A percentile compares a stretch with the other conserved stretches of the same genome.
These are phyloP conservation scores for Microcebus ravelobensis DNA, from an alignment of 2,113 vertebrate genomes.

Conservation along the genomic window DNA sequence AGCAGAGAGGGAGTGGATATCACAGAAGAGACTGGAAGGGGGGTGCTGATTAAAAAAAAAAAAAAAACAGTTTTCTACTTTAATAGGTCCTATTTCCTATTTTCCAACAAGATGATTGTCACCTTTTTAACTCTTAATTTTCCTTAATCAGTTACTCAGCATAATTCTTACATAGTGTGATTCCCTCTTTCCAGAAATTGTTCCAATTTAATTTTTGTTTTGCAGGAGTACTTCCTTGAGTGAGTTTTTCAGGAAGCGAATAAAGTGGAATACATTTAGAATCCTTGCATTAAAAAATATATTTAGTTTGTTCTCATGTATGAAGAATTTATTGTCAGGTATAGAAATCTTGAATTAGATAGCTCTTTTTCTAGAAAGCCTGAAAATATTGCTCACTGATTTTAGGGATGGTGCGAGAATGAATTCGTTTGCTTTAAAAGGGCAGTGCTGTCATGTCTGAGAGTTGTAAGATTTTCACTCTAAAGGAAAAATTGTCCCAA, in stretches of 20 bases:
- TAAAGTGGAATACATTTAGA: neutral
- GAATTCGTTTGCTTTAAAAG: neutral
- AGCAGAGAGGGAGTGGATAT: no score
- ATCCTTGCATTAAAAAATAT: neutral
- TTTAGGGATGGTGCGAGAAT: neutral
- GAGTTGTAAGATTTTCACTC: neutral
- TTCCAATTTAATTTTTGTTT: constrained; percentile 16
- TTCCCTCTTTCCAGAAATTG: neutral
- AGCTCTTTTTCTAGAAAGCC: neutral
- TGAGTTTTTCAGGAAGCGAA: constrained; percentile 34
- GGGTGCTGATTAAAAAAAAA: neutral
- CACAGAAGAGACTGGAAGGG: neutral
- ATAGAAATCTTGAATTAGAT: neutral
- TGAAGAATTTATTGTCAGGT: neutral
- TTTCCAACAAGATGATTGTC: neutral
- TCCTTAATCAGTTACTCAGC: neutral
- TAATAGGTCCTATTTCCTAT: neutral
- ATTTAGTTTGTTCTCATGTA: neutral
- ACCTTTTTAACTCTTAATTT: neutral
- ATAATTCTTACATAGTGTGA: neutral
- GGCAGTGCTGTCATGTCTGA: neutral
- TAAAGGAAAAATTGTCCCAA: constrained; percentile 23
- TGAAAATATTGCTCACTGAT: neutral
- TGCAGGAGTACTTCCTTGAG: neutral
- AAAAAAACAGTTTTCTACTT: neutral